Evolutionary conservation across 2,113 vertebrate genomes (phyloP).

Genomic region (Elaphurus davidianus): DNA sequence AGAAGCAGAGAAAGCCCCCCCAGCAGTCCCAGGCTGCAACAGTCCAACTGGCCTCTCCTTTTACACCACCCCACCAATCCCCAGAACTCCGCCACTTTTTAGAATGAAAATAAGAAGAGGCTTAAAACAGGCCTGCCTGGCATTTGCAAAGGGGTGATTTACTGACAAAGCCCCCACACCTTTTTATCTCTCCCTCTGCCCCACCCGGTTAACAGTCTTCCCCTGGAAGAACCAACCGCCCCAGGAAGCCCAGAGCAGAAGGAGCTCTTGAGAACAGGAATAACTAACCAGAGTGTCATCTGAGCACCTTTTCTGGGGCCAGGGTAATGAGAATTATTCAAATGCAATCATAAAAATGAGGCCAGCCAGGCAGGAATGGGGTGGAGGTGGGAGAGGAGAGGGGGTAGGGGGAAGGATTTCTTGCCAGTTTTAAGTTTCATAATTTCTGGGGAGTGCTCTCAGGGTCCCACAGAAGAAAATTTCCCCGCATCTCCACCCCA

Average conservation of each 20-base stretch:
- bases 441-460: conserved; percentile 48
- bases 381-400: neutral
- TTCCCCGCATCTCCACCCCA: neutral
- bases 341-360: conserved; percentile 77
- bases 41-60: neutral
- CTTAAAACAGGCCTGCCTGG: neutral
- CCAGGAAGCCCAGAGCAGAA: conserved; percentile 55
- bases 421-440: conserved; percentile 41
- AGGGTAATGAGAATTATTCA: conserved; percentile 77
- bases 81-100: conserved; percentile 26
- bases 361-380: conserved; percentile 58
- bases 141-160: conserved; percentile 35
- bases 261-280: conserved; percentile 58
- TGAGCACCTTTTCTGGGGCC: conserved; percentile 70
- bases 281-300: conserved; percentile 67
- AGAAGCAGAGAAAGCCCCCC: neutral
- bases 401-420: neutral
- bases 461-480: conserved; percentile 28
- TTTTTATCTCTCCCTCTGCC: neutral
- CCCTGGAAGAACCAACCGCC: neutral
- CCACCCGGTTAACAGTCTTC: neutral
- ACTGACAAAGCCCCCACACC: conserved; percentile 9
- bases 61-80: neutral
- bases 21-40: neutral
- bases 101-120: conserved; percentile 48